Conservation (phyloP, 2,797 vertebrate genomes). For the Hirundo rustica region DNA sequence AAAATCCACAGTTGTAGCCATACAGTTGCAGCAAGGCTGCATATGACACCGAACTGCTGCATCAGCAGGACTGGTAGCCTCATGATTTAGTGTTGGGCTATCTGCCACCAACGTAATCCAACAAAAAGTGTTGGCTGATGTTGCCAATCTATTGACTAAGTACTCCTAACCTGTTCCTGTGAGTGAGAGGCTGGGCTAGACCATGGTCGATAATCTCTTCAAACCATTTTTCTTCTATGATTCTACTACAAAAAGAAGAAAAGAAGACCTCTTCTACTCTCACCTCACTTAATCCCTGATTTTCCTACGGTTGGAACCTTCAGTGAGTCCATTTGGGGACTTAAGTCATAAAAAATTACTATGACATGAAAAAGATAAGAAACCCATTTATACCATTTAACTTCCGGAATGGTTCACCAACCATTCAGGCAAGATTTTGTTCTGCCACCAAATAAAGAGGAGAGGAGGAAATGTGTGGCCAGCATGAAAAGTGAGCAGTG, state of each 20-base stretch:
- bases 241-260: not conserved
- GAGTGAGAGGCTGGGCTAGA: not conserved
- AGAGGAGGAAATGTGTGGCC: not conserved
- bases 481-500: not conserved
- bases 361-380: not conserved
- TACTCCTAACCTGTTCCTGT: not conserved
- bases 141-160: not conserved
- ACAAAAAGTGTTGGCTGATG: not conserved
- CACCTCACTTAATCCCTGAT: not conserved
- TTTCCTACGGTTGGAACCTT: not conserved
- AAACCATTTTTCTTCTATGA: not conserved
- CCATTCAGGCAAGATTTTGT: not conserved
- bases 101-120: not conserved
- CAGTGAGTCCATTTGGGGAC: not conserved
- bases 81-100: not conserved
- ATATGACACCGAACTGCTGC: not conserved
- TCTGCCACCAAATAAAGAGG: not conserved
- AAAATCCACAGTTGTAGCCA: not conserved
- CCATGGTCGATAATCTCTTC: not conserved
- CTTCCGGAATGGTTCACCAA: not conserved
- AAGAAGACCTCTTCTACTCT: not conserved
- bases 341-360: not conserved
- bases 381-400: accelerated
- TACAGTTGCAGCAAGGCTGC: not conserved
- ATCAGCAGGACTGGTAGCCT: not conserved